A percentile compares a stretch with the other conserved stretches of the same genome.
phyloP scores from a whole-genome alignment of 2,797 vertebrate genomes.

The Sebastes itinus region DNA sequence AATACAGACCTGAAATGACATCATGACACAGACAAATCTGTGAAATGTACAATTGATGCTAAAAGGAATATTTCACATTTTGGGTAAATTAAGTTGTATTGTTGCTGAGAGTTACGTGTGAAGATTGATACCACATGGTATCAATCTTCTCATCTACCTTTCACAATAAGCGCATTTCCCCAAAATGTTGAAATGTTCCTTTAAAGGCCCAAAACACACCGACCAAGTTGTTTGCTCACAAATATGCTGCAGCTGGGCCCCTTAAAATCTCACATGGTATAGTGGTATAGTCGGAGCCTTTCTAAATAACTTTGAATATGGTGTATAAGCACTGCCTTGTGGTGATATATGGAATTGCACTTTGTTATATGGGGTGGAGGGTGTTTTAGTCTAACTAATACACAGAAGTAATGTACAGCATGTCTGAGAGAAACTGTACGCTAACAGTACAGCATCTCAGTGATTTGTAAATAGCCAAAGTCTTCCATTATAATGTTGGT shows the following conservation, averaged over 20 bases:
- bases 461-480: constrained; percentile 75
- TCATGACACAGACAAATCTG: constrained; percentile 1
- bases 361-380: constrained; percentile 56
- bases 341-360: constrained; percentile 69
- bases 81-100: neutral
- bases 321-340: constrained; percentile 48
- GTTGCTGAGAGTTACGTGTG: neutral
- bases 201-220: constrained; percentile 4
- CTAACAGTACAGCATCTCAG: constrained; percentile 58
- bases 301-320: constrained; percentile 40
- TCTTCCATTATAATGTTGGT: constrained; percentile 90
- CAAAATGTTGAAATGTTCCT: neutral
- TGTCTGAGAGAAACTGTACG: constrained; percentile 57
- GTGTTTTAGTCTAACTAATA: constrained; percentile 44
- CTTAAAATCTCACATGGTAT: neutral
- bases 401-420: constrained; percentile 66
- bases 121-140: neutral
- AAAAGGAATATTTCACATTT: neutral
- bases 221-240: constrained; percentile 3
- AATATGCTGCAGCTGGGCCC: constrained; percentile 17
- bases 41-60: constrained; percentile 9
- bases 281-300: constrained; percentile 24
- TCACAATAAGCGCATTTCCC: neutral
- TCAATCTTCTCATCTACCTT: neutral
- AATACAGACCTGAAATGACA: constrained; percentile 26